Base-by-base conservation (phyloP, 2,888 invertebrate genomes). In the Pseudanteris insignis region DNA sequence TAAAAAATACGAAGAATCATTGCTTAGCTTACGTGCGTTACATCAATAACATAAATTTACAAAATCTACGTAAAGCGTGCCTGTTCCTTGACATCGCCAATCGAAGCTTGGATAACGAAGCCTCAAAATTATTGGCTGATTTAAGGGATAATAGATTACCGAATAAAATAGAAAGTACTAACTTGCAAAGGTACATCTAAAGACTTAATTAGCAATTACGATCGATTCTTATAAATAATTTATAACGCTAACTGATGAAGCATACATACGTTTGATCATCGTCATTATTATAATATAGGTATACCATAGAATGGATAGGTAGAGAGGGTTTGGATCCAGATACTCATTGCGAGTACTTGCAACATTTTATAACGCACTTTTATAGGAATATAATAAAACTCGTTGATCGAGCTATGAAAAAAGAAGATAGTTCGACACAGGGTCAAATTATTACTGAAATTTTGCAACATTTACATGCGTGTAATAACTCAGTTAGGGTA, bases 271-370 rank as follows among this genome's bases (percentile, higher is more conserved):
- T n/a, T n/a, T n/a, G n/a, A n/a, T n/a, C n/a, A n/a, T n/a, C n/a
- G n/a, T n/a, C n/a, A n/a, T n/a, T n/a, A n/a, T n/a, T 4, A 26
- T 21, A 33, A 38, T 57, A 21, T 11, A 93, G 94, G 70, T 94
- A 94, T 73, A 94, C 92, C 0, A 94, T 98, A 0, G 96, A 97
- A 76, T 98, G 98, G 98, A 93, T 94, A 32, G 96, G 96, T 0
- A 86, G 96, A 37, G 95, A 96, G 76, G 97, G 97, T 18, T 82
- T 98, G 18, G 95, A 96, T 72, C 86, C 87, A 1, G 95, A 96
- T 75, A 94, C 95, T 0, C 96, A 97, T 73, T 87, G 90, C 48
- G 96, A 96, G 75, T 98, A 97, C 75, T 83, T 97, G 8, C 92
- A 92, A 75, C 91, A 95, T 71, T 97, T 97, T 79, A 93, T 95